Base-by-base conservation (phyloP, 2,113 vertebrate genomes). In the Vanacampus margaritifer region DNA sequence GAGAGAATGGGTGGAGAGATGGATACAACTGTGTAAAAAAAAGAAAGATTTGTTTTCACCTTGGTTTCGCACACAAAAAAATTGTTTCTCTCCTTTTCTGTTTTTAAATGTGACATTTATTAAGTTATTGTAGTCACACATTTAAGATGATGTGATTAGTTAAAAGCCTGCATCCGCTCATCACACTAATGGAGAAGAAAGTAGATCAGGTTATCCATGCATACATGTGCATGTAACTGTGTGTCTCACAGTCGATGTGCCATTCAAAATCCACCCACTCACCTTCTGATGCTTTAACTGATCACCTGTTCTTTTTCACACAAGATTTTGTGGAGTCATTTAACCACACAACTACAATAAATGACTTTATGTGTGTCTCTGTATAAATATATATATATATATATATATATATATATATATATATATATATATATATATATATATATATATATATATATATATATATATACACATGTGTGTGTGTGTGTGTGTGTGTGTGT, bases 61-160 rank as follows among this genome's bases (percentile, higher is more conserved):
- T 76, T 77, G 67, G 53, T 62, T 73, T 80, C 51, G 75, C 64
- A 64, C 64, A 32, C 39, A 19, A 17, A 57, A 32, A 19, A 16
- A 36, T 65, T 9, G 64, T 32, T 57, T 51, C 16, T 67, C 64
- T 68, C 56, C 60, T 72, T 64, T 43, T 51, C 28, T 14, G 58
- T 66, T 56, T 58, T 71, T 60, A n/a, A 41, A 41, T 7, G 48
- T 63, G 61, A 13, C 65, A 56, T 60, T 45, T 57, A 32, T 32
- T 4, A 32, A 32, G 4, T 51, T 68, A 57, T 76, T 46, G 63
- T 64, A 61, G 70, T 76, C 74, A 79, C 72, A 75, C 65, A 72
- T 77, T 70, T 41, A 39, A 64, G 74, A 69, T 84, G 51, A 84
- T 84, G 69, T 74, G 72, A 89, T 89, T 82, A 82, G 73, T 86